These are phyloP conservation scores for Ectobius pallidus DNA, from an alignment of 2,888 invertebrate genomes.

Conservation along the genomic window DNA sequence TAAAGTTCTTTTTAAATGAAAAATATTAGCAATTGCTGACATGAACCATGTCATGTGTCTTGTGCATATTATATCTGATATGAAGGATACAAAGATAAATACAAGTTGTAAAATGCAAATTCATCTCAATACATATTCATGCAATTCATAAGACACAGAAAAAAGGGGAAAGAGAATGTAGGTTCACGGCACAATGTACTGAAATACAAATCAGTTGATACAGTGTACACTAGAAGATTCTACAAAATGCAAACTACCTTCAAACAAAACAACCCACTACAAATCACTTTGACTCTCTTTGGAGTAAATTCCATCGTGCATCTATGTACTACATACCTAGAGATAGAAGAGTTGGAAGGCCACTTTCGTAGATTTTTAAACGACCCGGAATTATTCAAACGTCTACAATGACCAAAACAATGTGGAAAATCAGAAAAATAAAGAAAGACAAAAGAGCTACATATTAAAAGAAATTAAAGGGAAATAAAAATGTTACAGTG, in stretches of 20 bases:
- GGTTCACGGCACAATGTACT: too few relatives aligned
- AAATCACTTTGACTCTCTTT: not conserved
- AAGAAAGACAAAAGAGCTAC: not conserved
- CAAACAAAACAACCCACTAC: not conserved
- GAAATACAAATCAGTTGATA: not conserved
- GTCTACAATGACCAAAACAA: constrained; percentile 53
- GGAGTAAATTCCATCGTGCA: too few relatives aligned
- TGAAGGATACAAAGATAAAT: too few relatives aligned
- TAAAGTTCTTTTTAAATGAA: too few relatives aligned
- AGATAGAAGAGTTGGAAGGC: constrained; percentile 48
- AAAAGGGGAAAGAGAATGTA: too few relatives aligned
- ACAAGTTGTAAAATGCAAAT: too few relatives aligned
- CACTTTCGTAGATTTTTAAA: constrained; percentile 48
- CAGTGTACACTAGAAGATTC: not conserved
- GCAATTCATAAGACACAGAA: too few relatives aligned
- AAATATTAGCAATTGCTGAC: too few relatives aligned
- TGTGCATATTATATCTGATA: too few relatives aligned
- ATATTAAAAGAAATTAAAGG: not conserved
- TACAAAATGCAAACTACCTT: not conserved
- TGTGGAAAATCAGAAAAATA: constrained; percentile 7
- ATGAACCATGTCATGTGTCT: too few relatives aligned
- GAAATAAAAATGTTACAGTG: too few relatives aligned
- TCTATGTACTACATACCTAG: constrained; percentile 46
- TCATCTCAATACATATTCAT: too few relatives aligned
- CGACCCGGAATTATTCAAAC: constrained; percentile 55